Percentiles rank a stretch among this genome's conserved stretches.
phyloP scores from a whole-genome alignment of 1,140 invertebrate genomes.

The Nasonia giraulti region DNA sequence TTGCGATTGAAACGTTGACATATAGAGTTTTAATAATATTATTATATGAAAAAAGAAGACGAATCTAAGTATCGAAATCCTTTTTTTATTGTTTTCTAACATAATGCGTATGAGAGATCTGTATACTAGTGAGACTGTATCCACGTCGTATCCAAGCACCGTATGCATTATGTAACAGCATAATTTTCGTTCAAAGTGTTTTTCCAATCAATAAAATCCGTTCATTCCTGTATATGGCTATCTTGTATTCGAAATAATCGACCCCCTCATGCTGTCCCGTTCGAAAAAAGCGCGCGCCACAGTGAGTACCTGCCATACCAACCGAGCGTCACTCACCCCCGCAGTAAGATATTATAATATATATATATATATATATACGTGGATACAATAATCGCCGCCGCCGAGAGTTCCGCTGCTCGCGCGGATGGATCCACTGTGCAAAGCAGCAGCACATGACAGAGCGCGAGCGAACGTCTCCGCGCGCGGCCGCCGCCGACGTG shows the following conservation, averaged over 20 bases:
- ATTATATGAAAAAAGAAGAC: background rate
- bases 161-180: background rate
- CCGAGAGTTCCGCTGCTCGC: too few species aligned
- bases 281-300: background rate
- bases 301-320: background rate
- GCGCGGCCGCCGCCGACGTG: background rate
- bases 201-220: too few species aligned
- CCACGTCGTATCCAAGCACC: background rate
- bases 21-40: background rate
- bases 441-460: background rate
- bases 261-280: background rate
- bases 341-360: background rate
- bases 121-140: background rate
- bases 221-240: too few species aligned
- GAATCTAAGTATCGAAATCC: background rate
- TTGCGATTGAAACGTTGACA: conserved; percentile 7
- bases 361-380: too few species aligned
- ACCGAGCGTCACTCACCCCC: background rate
- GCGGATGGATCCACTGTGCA: background rate
- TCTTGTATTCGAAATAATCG: too few species aligned
- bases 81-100: background rate
- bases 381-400: too few species aligned
- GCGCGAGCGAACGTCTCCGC: conserved; percentile 8
- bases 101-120: background rate
- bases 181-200: background rate